These are phyloP conservation scores for Platalea minor DNA, from an alignment of 2,797 vertebrate genomes.

Conservation along the genomic window DNA sequence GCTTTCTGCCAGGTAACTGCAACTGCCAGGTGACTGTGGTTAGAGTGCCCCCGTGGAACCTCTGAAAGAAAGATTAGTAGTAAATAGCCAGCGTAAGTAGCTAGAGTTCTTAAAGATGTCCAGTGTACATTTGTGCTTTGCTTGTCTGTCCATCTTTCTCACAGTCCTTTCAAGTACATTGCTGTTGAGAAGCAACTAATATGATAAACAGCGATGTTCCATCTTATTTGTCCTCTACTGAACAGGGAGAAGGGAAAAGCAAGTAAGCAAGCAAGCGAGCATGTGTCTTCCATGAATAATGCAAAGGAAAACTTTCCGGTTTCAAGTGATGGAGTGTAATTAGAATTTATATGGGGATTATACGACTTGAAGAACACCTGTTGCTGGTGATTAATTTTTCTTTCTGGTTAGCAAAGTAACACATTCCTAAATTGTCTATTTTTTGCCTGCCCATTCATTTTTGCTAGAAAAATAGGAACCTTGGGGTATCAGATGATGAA, in stretches of 20 bases:
- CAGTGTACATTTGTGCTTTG: not conserved
- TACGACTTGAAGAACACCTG: not conserved
- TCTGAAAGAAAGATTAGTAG: not conserved
- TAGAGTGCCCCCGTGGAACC: not conserved
- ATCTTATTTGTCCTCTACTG: not conserved
- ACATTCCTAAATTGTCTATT: not conserved
- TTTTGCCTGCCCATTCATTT: not conserved
- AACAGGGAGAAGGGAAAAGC: not conserved
- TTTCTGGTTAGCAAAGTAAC: not conserved
- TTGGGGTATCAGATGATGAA: not conserved
- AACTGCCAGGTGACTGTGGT: not conserved
- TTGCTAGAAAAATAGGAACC: not conserved
- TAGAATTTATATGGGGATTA: not conserved
- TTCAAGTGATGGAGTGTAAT: slow-evolving; percentile 20
- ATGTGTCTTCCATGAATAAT: slow-evolving; percentile 9
- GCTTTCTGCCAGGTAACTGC: not conserved
- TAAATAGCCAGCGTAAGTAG: not conserved
- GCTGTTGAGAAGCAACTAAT: not conserved
- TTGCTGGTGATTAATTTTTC: not conserved
- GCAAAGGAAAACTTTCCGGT: not conserved
- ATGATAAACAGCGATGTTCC: not conserved
- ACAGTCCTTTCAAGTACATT: not conserved
- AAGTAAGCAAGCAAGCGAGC: not conserved
- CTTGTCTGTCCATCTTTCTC: not conserved
- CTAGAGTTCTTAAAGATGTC: not conserved